phyloP scores from a whole-genome alignment of 1,140 invertebrate genomes.

The Bicyclus anynana region DNA sequence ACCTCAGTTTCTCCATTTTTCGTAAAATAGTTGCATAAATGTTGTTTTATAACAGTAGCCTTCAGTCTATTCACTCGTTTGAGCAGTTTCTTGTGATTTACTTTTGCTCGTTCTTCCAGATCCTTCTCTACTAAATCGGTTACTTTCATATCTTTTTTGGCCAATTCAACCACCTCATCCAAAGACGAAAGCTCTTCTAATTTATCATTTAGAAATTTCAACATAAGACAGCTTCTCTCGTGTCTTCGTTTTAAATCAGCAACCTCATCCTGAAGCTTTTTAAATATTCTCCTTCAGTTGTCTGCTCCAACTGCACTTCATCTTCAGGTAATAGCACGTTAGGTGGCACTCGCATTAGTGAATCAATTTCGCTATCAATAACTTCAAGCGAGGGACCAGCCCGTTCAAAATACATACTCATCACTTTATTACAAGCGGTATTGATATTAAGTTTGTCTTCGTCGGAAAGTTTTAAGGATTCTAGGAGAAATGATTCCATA shows the following conservation, averaged over 20 bases:
- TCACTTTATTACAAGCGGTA: conserved; percentile 55
- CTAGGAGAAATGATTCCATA: conserved; percentile 56
- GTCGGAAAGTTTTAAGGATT: conserved; percentile 56
- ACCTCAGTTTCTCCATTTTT: too few relatives aligned
- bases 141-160: conserved; percentile 62
- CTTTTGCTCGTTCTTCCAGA: conserved; percentile 34
- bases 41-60: too few relatives aligned
- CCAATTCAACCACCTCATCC: conserved; percentile 58
- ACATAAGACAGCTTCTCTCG: conserved; percentile 60
- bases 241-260: conserved; percentile 44
- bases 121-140: conserved; percentile 53
- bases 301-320: conserved; percentile 52
- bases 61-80: too few relatives aligned
- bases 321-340: conserved; percentile 62
- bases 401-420: conserved; percentile 54
- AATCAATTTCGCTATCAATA: conserved; percentile 62
- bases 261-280: conserved; percentile 56
- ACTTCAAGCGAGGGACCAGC: conserved; percentile 47
- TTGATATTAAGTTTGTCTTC: conserved; percentile 56
- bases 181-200: conserved; percentile 55
- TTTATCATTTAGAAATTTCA: conserved; percentile 55
- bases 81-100: conserved; percentile 47
- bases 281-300: conserved; percentile 52
- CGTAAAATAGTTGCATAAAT: too few relatives aligned
- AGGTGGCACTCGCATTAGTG: conserved; percentile 49